A percentile compares a stretch with the other conserved stretches of the same genome.
Conservation (phyloP, 2,888 invertebrate genomes). For the Neoscelio sp. region DNA sequence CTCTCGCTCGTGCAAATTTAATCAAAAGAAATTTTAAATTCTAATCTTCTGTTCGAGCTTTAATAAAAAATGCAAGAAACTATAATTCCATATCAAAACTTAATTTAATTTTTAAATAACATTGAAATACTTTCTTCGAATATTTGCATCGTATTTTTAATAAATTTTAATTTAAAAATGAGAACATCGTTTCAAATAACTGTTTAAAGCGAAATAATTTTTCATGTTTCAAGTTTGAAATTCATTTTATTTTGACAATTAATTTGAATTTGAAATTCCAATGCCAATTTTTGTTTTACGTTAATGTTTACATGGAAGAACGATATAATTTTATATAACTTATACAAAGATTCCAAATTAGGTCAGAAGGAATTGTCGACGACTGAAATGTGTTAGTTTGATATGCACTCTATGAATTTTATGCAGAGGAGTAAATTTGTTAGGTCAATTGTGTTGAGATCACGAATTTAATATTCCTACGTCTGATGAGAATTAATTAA, state of each 20-base stretch:
- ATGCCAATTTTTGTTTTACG: constrained; percentile 5
- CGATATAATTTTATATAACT: constrained; percentile 41
- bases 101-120: constrained; percentile 22
- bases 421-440: constrained; percentile 37
- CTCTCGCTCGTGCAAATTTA: constrained; percentile 21
- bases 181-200: no score
- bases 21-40: constrained; percentile 34
- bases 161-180: no score
- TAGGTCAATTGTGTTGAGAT: constrained; percentile 13
- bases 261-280: constrained; percentile 37
- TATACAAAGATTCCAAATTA: constrained; percentile 14
- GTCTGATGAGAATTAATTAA: constrained; percentile 13
- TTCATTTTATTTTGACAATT: constrained; percentile 15
- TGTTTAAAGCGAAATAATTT: not conserved
- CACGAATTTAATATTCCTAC: constrained; percentile 11
- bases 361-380: constrained; percentile 24
- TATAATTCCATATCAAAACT: constrained; percentile 22
- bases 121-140: no score
- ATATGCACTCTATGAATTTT: constrained; percentile 39
- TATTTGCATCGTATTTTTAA: no score
- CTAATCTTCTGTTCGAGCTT: constrained; percentile 17
- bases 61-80: constrained; percentile 21
- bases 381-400: constrained; percentile 35
- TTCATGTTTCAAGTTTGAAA: not conserved
- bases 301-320: constrained; percentile 32